A percentile compares a stretch with the other conserved stretches of the same genome.
phyloP scores from a whole-genome alignment of 2,888 invertebrate species.

The Patella depressa region DNA sequence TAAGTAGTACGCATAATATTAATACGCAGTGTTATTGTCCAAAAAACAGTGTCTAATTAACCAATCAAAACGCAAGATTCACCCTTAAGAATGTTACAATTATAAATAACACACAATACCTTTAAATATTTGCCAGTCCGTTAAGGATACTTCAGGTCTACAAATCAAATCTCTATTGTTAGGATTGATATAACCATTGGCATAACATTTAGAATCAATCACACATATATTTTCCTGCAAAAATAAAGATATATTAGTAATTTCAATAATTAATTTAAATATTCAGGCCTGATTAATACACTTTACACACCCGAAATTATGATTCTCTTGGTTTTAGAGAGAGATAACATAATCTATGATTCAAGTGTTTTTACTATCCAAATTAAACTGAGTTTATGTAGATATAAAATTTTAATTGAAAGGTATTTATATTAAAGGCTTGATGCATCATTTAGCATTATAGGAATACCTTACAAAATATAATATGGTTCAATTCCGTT shows the following conservation, averaged over 20 bases:
- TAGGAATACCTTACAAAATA: too few relatives aligned
- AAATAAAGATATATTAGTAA: neutral
- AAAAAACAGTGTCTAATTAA: too few relatives aligned
- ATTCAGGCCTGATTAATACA: neutral
- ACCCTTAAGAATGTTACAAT: too few relatives aligned
- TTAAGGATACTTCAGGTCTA: conserved; percentile 15
- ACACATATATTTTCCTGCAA: conserved; percentile 43
- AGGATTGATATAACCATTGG: conserved; percentile 35
- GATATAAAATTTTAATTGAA: neutral
- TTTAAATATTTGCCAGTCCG: conserved; percentile 27
- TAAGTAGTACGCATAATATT: too few relatives aligned
- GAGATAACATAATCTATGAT: neutral
- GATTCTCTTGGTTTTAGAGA: neutral
- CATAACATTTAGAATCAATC: conserved; percentile 43
- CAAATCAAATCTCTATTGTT: conserved; percentile 33
- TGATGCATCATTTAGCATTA: too few relatives aligned
- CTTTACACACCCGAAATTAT: too few relatives aligned
- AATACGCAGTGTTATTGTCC: too few relatives aligned
- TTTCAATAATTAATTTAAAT: neutral
- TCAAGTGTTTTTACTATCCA: neutral
- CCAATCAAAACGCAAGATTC: too few relatives aligned
- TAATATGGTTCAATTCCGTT: too few relatives aligned
- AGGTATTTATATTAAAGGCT: neutral
- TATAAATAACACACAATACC: conserved; percentile 20
- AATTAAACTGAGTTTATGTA: neutral